Evolutionary conservation across 1,140 invertebrate genomes (phyloP), one percentile per base, ranked within the genome.

Genomic region (Asobara japonica): DNA sequence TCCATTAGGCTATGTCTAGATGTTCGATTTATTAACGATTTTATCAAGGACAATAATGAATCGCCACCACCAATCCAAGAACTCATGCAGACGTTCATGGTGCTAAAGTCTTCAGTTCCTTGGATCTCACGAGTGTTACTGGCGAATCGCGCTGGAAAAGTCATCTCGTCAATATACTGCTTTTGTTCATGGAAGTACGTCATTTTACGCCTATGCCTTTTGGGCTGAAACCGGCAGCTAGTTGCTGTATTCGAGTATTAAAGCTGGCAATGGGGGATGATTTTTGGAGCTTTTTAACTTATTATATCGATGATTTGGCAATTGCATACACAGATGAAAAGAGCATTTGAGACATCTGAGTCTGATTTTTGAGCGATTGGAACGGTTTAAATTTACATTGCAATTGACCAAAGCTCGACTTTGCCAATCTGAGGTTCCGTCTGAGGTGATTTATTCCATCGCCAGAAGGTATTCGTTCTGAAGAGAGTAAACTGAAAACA

Each of bases 21-120:
- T 66, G 70, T 62, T 0, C 18, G 70, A 27, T 65, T 29, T 13
- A 16, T 71, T 2, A 71, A 71, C 38, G 56, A 16, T 1, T 4
- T 45, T 1, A 71, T 71, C 3, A 60, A 71, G 45, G 69, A 60
- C 6, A 60, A 71, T 27, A 71, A 65, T 45, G 69, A 71, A 45
- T 64, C 60, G 2, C 69, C 69, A 5, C 69, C 69, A 8, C 18
- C 3, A n/a, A 71, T 71, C 8, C 13, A 36, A 1, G 67, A 69
- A 3, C 6, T 69, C 6, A 2, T 69, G 41, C 67, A 69, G 30
- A 69, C 29, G 51, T 45, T 30, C 27, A 71, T 20, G 69, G 69
- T 13, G 36, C 25, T 22, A 71, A 2, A 3, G 10, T 18, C 16
- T 62, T 71, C 33, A 25, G 36, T n/a, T 45, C 65, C n/a, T n/a